Base-by-base conservation (phyloP, 2,888 invertebrate genomes). In the Acrocyrtus sp. region DNA sequence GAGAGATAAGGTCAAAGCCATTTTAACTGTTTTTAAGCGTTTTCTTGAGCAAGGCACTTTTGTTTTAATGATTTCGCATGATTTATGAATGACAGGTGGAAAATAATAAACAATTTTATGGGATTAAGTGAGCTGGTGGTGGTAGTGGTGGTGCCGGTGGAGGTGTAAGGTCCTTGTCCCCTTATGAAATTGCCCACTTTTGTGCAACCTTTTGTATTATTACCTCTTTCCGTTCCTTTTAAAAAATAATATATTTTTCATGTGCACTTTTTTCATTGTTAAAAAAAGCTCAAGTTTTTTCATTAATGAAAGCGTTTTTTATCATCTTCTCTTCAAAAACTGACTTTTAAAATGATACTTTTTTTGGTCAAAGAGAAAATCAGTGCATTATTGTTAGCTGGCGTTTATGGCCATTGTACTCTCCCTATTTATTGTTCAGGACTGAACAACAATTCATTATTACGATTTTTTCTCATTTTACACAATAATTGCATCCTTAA, bases 31-130 rank as follows among this genome's bases (percentile, higher is more conserved):
- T 61, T 19, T 19, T n/a, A n/a, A n/a, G n/a, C n/a, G n/a, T n/a
- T 19, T 45, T 6, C n/a, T 45, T 45, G n/a, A 17, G 47, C 47
- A 45, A 45, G n/a, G 5, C 5, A 6, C 4, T 19, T 17, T 19
- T 45, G 19, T 15, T 45, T 12, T 19, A 45, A 19, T 45, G 47
- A 17, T 45, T 53, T 53, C 53, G 53, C 53, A 56, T 62, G 62
- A 72, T 72, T 72, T 72, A 72, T 65, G 72, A 58, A 65, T 65
- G 65, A 72, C 70, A 70, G 65, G 39, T 50, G 60, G 53, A 57
- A 57, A 48, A 57, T 54, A 10, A 19, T 34, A 45, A 29, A 19
- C 26, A 56, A 50, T 39, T 50, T 47, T 34, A 34, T 34, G 34
- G 12, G 34, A 34, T 34, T 34, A 34, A 34, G 12, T 34, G 34